Percentiles rank a stretch among this genome's conserved stretches.
phyloP scores from a whole-genome alignment of 2,888 invertebrate genomes.

The Oligia latruncula region DNA sequence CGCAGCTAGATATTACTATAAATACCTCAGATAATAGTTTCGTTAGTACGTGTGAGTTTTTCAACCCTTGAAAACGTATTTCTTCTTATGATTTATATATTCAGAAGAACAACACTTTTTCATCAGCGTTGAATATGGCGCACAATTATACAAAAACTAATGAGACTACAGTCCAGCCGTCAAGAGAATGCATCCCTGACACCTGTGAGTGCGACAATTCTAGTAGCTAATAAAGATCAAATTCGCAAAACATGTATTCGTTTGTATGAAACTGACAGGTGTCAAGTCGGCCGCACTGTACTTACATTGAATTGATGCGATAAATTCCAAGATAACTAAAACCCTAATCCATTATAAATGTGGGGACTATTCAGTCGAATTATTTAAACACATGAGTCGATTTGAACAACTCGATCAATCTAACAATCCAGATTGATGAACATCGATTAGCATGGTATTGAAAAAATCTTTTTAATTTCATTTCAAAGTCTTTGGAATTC shows the following conservation, averaged over 20 bases:
- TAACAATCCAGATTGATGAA: conserved; percentile 61
- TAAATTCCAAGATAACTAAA: conserved; percentile 28
- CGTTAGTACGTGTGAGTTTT: no score
- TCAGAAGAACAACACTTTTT: no score
- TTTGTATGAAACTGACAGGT: background rate
- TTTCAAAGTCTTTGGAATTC: conserved; percentile 35
- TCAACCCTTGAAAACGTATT: no score
- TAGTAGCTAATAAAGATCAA: background rate
- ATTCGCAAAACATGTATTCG: background rate
- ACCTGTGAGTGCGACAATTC: no score
- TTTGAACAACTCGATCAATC: conserved; percentile 50
- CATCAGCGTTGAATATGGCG: no score
- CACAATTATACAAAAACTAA: no score
- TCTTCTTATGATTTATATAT: no score
- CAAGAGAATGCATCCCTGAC: no score
- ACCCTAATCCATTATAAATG: conserved; percentile 35
- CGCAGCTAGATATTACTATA: no score
- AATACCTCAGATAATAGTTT: no score
- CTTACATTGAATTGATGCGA: conserved; percentile 7
- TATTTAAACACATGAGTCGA: conserved; percentile 51
- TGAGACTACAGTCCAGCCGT: no score
- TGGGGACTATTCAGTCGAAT: conserved; percentile 35
- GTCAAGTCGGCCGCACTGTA: background rate
- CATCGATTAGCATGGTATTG: conserved; percentile 52
- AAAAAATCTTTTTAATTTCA: conserved; percentile 53